These are phyloP conservation scores for Ptilorrhoa leucosticta DNA, from an alignment of 2,113 vertebrate species.

Conservation along the genomic window DNA sequence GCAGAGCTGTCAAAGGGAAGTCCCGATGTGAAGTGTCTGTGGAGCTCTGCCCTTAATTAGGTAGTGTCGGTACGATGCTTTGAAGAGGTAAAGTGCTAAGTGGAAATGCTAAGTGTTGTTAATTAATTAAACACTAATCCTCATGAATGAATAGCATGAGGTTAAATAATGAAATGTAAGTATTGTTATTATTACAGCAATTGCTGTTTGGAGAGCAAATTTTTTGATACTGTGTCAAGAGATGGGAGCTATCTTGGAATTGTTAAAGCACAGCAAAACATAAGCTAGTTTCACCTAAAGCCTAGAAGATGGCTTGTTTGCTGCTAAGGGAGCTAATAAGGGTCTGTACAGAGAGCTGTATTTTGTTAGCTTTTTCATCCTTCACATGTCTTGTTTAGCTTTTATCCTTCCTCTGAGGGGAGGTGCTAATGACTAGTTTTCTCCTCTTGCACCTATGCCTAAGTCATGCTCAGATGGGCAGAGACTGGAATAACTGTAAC, in stretches of 20 bases:
- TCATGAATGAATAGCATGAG: constrained; percentile 53
- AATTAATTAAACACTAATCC: constrained; percentile 59
- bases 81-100: constrained; percentile 56
- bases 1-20: constrained; percentile 4
- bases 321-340: background rate
- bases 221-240: background rate
- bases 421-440: background rate
- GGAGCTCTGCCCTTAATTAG: constrained; percentile 52
- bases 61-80: background rate
- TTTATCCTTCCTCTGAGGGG: background rate
- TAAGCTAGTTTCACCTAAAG: background rate
- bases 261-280: background rate
- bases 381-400: background rate
- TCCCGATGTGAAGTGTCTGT: constrained; percentile 26
- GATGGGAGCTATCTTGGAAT: background rate
- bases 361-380: background rate
- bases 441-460: background rate
- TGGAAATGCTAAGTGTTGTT: constrained; percentile 59
- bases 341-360: background rate
- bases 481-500: background rate
- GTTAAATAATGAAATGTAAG: constrained; percentile 62
- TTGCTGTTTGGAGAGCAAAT: constrained; percentile 12
- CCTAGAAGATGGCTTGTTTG: background rate
- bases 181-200: constrained; percentile 55
- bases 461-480: background rate